Evolutionary conservation across 2,797 vertebrate genomes (phyloP).

Genomic region (Austrolebias charrua): DNA sequence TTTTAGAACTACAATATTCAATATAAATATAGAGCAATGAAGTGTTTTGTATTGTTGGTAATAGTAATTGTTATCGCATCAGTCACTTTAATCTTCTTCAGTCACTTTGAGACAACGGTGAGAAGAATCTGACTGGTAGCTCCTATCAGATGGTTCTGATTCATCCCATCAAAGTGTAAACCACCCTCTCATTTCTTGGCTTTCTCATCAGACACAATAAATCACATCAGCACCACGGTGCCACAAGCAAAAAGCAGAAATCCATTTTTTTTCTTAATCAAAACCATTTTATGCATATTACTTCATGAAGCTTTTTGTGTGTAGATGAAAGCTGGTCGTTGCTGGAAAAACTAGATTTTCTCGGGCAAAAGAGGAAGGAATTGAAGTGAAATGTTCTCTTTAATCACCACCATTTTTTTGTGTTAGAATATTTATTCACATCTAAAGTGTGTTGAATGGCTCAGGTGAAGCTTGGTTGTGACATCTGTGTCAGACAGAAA

Average conservation of each 20-base stretch:
- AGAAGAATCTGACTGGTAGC: slow-evolving; percentile 53
- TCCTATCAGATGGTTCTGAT: slow-evolving; percentile 42
- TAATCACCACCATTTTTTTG: no score
- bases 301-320: background rate
- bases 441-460: slow-evolving; percentile 15
- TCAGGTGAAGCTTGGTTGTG: slow-evolving; percentile 24
- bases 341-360: background rate
- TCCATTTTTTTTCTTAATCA: slow-evolving; percentile 29
- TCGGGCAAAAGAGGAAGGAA: background rate
- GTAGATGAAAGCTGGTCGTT: background rate
- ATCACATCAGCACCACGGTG: slow-evolving; percentile 23
- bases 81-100: slow-evolving; percentile 33
- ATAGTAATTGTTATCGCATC: slow-evolving; percentile 15
- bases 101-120: slow-evolving; percentile 40
- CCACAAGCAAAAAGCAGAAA: slow-evolving; percentile 15
- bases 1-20: no score
- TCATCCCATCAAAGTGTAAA: slow-evolving; percentile 44
- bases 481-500: slow-evolving; percentile 49
- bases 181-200: slow-evolving; percentile 16
- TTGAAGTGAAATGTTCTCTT: background rate
- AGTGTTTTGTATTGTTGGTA: slow-evolving; percentile 16
- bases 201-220: slow-evolving; percentile 34
- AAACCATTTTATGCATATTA: slow-evolving; percentile 19
- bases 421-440: background rate
- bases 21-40: slow-evolving; percentile 22